Evolutionary conservation across 2,113 vertebrate species (phyloP).

Genomic region (Crotalus viridis): DNA sequence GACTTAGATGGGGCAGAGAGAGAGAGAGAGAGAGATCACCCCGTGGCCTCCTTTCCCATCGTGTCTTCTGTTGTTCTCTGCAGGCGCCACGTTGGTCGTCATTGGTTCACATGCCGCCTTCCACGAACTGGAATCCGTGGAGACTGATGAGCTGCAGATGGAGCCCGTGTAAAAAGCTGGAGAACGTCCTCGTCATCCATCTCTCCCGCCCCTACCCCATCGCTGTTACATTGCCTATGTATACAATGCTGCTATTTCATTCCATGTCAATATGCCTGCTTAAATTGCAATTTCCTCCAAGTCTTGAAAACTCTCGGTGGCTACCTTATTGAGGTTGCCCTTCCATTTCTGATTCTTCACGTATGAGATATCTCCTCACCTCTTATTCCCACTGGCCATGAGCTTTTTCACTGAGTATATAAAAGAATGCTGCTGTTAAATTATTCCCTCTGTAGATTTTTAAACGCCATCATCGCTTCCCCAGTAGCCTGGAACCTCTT

Average conservation of each 20-base stretch:
- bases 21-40: not conserved
- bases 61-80: not conserved
- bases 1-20: too few species aligned
- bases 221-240: not conserved
- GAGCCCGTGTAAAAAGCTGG: constrained; percentile 71
- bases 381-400: not conserved
- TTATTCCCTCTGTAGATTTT: not conserved
- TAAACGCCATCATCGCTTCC: not conserved
- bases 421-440: too few species aligned
- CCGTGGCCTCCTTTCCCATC: not conserved
- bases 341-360: not conserved
- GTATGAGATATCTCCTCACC: not conserved
- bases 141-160: constrained; percentile 85
- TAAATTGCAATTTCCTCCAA: not conserved
- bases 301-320: not conserved
- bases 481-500: not conserved
- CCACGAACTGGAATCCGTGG: constrained; percentile 77
- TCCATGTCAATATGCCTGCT: not conserved
- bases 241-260: not conserved
- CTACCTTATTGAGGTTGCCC: not conserved
- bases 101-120: constrained; percentile 87
- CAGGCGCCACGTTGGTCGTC: constrained; percentile 87
- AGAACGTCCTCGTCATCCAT: too few species aligned
- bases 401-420: not conserved
- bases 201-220: not conserved